Evolutionary conservation across 1,140 invertebrate genomes (phyloP).

Genomic region (Tetraneura akinire): DNA sequence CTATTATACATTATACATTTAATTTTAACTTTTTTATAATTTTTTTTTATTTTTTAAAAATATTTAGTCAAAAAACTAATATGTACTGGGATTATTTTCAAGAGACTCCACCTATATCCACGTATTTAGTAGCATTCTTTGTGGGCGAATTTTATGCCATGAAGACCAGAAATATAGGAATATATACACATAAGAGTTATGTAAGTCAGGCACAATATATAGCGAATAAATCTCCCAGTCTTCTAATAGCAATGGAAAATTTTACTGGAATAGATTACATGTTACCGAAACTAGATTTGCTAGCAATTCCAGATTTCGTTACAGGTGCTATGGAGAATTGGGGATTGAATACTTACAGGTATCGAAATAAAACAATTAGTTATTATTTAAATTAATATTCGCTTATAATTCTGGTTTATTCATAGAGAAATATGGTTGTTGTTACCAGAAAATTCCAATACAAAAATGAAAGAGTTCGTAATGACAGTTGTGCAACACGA

Average conservation of each 20-base stretch:
- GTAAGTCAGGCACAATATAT: slow-evolving; percentile 58
- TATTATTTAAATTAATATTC: no score
- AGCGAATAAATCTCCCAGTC: slow-evolving; percentile 59
- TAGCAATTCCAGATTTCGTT: slow-evolving; percentile 75
- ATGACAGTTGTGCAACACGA: slow-evolving; percentile 63
- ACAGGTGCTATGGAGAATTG: slow-evolving; percentile 87
- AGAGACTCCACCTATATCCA: slow-evolving; percentile 71
- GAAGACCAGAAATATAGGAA: background rate
- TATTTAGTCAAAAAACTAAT: background rate
- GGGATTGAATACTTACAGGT: slow-evolving; percentile 68
- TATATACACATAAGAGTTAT: slow-evolving; percentile 16
- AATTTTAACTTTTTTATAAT: no score
- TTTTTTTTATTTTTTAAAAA: no score
- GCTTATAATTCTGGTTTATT: no score
- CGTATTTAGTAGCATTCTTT: slow-evolving; percentile 74
- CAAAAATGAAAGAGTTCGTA: slow-evolving; percentile 55
- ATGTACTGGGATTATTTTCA: slow-evolving; percentile 29
- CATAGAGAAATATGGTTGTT: slow-evolving; percentile 29
- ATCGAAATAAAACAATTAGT: background rate
- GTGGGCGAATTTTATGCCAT: slow-evolving; percentile 66
- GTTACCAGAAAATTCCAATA: background rate
- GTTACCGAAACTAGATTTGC: slow-evolving; percentile 64
- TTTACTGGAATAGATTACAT: slow-evolving; percentile 54
- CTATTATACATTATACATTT: no score
- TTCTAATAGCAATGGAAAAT: slow-evolving; percentile 54